These are phyloP conservation scores for Sweltsa coloradensis DNA, from an alignment of 1,140 invertebrate species.

Conservation along the genomic window DNA sequence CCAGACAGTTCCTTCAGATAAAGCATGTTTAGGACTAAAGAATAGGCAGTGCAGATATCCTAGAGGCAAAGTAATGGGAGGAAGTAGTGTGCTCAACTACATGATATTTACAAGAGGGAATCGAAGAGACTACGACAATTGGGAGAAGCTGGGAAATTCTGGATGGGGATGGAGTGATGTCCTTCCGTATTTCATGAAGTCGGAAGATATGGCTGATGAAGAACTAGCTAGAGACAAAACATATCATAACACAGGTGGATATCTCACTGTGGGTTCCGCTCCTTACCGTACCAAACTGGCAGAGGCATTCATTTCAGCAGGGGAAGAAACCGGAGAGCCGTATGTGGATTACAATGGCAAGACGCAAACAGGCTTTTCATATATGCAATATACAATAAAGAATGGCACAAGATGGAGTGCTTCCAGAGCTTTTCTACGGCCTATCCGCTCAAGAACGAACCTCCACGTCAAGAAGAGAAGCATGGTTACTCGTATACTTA, in stretches of 20 bases:
- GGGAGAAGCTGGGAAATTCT: slow-evolving; percentile 45
- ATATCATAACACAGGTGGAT: slow-evolving; percentile 41
- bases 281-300: slow-evolving; percentile 47
- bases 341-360: slow-evolving; percentile 61
- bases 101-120: slow-evolving; percentile 59
- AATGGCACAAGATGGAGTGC: slow-evolving; percentile 63
- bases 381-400: slow-evolving; percentile 43
- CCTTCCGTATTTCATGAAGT: slow-evolving; percentile 44
- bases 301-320: slow-evolving; percentile 52
- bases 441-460: slow-evolving; percentile 45
- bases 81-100: slow-evolving; percentile 46
- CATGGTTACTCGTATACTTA: slow-evolving; percentile 54
- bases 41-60: slow-evolving; percentile 50
- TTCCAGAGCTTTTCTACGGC: slow-evolving; percentile 31
- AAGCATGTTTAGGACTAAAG: slow-evolving; percentile 32
- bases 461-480: slow-evolving; percentile 54
- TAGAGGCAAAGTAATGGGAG: slow-evolving; percentile 40
- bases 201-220: slow-evolving; percentile 53
- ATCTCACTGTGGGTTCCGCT: slow-evolving; percentile 45
- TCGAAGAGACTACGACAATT: slow-evolving; percentile 48
- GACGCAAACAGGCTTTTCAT: slow-evolving; percentile 46
- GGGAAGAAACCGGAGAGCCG: slow-evolving; percentile 48
- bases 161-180: slow-evolving; percentile 52
- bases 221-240: slow-evolving; percentile 50
- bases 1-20: slow-evolving; percentile 40